These are phyloP conservation scores for Cantharis lateralis DNA, from an alignment of 2,888 invertebrate species.

Conservation along the genomic window DNA sequence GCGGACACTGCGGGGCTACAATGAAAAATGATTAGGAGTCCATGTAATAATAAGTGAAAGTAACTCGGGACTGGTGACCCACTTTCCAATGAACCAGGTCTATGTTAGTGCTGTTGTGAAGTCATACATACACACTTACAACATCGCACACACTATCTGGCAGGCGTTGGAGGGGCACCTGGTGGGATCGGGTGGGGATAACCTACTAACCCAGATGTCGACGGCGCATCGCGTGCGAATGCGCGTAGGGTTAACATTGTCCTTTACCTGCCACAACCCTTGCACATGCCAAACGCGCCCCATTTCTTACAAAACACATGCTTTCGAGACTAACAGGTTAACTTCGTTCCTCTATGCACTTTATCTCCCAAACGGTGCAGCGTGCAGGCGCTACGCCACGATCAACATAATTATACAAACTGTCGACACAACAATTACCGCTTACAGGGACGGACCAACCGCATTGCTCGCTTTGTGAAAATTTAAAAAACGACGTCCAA, in stretches of 20 bases:
- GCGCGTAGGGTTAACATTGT: conserved; percentile 57
- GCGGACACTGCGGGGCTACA: conserved; percentile 63
- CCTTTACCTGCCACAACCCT: conserved; percentile 44
- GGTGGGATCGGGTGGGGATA: conserved; percentile 64
- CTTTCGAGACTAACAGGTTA: neutral
- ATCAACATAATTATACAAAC: neutral
- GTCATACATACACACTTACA: conserved; percentile 53
- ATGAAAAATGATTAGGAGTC: conserved; percentile 75
- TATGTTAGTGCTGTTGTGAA: conserved; percentile 72
- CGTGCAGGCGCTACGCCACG: neutral
- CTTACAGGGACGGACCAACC: neutral
- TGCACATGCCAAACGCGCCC: conserved; percentile 8
- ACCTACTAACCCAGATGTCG: conserved; percentile 85
- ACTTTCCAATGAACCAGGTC: conserved; percentile 92
- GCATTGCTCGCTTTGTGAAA: too few relatives aligned
- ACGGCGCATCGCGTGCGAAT: conserved; percentile 65
- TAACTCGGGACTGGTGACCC: conserved; percentile 78
- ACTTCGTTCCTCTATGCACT: neutral
- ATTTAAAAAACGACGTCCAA: too few relatives aligned
- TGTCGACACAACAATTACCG: neutral
- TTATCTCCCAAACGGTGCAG: neutral
- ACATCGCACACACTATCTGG: conserved; percentile 47
- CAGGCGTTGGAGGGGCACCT: conserved; percentile 38
- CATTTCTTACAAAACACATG: neutral
- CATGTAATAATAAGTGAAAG: conserved; percentile 84